Percentiles rank a stretch among this genome's conserved stretches.
phyloP scores from a whole-genome alignment of 2,888 invertebrate genomes.

The Agapostemon virescens region DNA sequence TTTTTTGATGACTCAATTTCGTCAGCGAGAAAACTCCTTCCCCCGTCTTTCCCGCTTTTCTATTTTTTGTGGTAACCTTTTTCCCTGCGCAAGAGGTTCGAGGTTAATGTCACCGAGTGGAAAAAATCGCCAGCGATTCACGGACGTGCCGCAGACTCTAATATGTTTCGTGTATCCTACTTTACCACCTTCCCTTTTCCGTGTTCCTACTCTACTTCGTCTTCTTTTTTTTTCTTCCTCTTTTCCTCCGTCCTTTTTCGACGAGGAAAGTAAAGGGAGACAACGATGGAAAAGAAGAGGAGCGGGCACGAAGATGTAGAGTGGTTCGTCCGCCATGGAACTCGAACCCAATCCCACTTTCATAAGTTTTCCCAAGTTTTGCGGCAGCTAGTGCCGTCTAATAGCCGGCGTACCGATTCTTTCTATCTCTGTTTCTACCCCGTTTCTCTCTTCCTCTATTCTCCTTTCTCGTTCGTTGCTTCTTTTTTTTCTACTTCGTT shows the following conservation, averaged over 20 bases:
- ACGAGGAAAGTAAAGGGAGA: conserved; percentile 33
- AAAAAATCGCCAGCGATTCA: conserved; percentile 70
- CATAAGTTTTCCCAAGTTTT: conserved; percentile 76
- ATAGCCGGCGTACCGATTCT: conserved; percentile 63
- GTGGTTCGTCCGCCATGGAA: conserved; percentile 58
- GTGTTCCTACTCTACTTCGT: conserved; percentile 33
- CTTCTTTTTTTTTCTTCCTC: conserved; percentile 24
- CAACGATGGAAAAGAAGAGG: conserved; percentile 17
- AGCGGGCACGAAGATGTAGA: conserved; percentile 30
- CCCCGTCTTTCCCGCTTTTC: conserved; percentile 21
- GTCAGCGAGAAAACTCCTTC: conserved; percentile 31
- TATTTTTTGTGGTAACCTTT: conserved; percentile 11
- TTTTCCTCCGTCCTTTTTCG: conserved; percentile 30
- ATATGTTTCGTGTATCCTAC: conserved; percentile 74
- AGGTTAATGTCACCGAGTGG: conserved; percentile 62
- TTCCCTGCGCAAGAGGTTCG: conserved; percentile 44
- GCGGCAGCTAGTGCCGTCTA: conserved; percentile 73
- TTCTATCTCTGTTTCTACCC: conserved; percentile 36
- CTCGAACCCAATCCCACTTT: conserved; percentile 75
- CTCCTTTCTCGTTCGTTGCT: background rate
- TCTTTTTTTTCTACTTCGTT: conserved; percentile 46
- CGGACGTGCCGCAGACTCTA: conserved; percentile 74
- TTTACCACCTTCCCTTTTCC: conserved; percentile 44
- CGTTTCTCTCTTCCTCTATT: conserved; percentile 21
- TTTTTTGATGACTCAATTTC: conserved; percentile 77